These are phyloP conservation scores for Latheticus oryzae DNA, from an alignment of 2,888 invertebrate species.

Conservation along the genomic window DNA sequence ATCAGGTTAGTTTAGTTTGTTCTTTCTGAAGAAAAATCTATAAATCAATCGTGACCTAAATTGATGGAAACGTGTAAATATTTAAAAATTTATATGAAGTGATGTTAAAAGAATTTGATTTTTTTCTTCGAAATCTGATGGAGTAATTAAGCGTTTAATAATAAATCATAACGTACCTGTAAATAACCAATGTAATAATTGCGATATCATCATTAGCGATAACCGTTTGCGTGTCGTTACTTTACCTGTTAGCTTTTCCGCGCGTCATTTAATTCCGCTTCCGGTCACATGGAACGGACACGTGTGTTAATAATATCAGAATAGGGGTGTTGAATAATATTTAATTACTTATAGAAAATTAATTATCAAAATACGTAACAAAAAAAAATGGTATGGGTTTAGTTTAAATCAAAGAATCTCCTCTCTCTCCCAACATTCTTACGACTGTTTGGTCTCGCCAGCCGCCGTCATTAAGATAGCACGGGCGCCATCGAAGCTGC, in stretches of 20 bases:
- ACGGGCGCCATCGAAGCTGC: conserved; percentile 52
- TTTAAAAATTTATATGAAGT: too few species aligned
- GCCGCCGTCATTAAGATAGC: conserved; percentile 55
- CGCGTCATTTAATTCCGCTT: conserved; percentile 50
- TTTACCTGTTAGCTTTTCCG: conserved; percentile 51
- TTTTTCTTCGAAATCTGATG: too few species aligned
- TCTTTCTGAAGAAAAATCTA: too few species aligned
- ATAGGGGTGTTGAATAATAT: conserved; percentile 3
- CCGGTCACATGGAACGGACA: conserved; percentile 49
- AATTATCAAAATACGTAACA: too few species aligned
- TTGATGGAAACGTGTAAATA: conserved; percentile 7
- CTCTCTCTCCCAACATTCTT: too few species aligned
- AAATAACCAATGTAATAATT: conserved; percentile 30
- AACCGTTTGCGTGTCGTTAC: conserved; percentile 26
- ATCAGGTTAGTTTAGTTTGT: conserved; percentile 81
- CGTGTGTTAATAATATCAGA: too few species aligned
- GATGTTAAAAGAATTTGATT: neutral
- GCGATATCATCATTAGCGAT: conserved; percentile 33
- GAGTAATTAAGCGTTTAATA: too few species aligned
- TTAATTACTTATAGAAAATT: too few species aligned
- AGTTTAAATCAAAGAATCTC: too few species aligned
- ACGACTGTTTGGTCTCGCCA: conserved; percentile 44
- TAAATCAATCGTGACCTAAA: conserved; percentile 37
- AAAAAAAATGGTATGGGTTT: too few species aligned
- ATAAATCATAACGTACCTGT: conserved; percentile 24